Base-by-base conservation (phyloP, 1,140 invertebrate species). In the Catajapyx aquilonaris region DNA sequence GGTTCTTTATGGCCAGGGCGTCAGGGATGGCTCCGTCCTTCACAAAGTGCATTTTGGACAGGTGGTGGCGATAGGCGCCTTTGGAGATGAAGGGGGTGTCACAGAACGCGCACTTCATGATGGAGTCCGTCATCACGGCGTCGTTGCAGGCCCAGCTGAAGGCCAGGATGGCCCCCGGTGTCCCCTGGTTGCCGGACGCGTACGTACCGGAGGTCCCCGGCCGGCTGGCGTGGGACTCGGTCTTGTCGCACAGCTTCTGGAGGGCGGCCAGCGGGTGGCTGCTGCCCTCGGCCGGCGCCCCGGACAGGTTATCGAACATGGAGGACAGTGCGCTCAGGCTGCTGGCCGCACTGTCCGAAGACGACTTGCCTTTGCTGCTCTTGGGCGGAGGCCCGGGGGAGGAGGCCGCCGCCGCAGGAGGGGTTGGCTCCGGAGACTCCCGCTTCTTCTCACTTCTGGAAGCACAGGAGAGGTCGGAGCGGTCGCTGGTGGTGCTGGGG, bases 31-130 rank as follows among this genome's bases (percentile, higher is more conserved):
- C 75, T 9, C 79, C 81, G 46, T 93, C 87, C 54, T 93, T 94
- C 19, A 93, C 81, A 50, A 94, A 86, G 59, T 95, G 88, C 75
- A 91, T 90, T 53, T 94, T 91, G 35, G 86, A 90, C 39, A 95
- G 59, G 51, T 96, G 90, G 57, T 94, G 88, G 46, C 90, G 71
- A 58, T 94, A 96, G 1, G 88, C 87, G 20, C 88, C 88, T 59
- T 94, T 94, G 2, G 88, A 93, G 37, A 88, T 84, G 54, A 95
- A 94, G 7, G 84, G 83, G 13, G 87, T 88, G 58, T 93, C 88
- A 64, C 90, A 96, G 47, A 91, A 85, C 15, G 87, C 83, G 60
- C 90, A 94, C 55, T 93, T 91, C 72, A 91, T 86, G 28, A 86
- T 77, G 10, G 81, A 81, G 46, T 83, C 78, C 1, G 77, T 81